A percentile compares a stretch with the other conserved stretches of the same genome.
These are phyloP conservation scores for Lynx canadensis DNA, from an alignment of 2,113 vertebrate genomes.

Conservation along the genomic window DNA sequence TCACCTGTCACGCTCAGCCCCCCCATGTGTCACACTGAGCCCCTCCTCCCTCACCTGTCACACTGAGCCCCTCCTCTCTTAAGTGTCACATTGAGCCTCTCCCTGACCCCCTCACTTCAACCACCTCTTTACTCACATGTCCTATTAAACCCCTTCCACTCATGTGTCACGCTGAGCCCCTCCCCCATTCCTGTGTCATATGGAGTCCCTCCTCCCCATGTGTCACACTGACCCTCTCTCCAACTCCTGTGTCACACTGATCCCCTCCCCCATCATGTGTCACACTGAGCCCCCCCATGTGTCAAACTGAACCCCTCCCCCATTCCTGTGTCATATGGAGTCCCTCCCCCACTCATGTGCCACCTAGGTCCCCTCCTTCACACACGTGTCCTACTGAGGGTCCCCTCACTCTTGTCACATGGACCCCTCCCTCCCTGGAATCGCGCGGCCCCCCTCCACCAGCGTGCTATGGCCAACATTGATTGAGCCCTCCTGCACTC, in stretches of 20 bases:
- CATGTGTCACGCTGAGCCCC: not conserved
- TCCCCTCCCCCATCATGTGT: not conserved
- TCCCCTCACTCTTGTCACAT: not conserved
- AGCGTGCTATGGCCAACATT: too few relatives aligned
- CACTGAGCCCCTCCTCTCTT: too few relatives aligned
- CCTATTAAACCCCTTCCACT: too few relatives aligned
- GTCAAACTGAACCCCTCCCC: not conserved
- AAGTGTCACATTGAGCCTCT: too few relatives aligned
- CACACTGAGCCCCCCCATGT: too few relatives aligned
- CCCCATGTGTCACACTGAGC: not conserved
- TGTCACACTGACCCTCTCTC: not conserved
- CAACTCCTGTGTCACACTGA: not conserved
- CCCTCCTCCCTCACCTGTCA: not conserved
- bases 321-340: not conserved
- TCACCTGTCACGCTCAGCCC: too few relatives aligned
- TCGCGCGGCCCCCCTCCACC: too few relatives aligned
- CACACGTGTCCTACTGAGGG: not conserved
- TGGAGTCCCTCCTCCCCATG: not conserved
- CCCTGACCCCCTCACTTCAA: too few relatives aligned
- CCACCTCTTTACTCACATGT: too few relatives aligned
- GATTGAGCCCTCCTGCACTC: fast-evolving
- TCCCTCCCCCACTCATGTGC: fast-evolving
- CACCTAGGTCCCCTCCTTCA: not conserved
- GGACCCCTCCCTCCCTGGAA: too few relatives aligned
- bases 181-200: too few relatives aligned